These are phyloP conservation scores for Odontamblyopus lacepedii DNA, from an alignment of 2,797 vertebrate genomes.

Conservation along the genomic window DNA sequence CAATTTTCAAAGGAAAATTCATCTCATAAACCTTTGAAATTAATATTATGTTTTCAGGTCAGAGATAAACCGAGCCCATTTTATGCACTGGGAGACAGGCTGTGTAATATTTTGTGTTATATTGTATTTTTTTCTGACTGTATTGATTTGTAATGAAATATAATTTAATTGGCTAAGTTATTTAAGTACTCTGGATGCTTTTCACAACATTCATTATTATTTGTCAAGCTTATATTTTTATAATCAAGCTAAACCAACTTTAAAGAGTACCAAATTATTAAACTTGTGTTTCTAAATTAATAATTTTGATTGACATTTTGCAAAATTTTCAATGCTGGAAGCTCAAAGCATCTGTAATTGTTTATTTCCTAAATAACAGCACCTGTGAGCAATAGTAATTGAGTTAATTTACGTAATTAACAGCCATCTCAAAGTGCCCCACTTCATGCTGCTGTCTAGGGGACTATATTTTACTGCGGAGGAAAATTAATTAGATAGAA, in stretches of 20 bases:
- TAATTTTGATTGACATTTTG: slow-evolving; percentile 11
- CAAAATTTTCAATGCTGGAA: slow-evolving; percentile 3
- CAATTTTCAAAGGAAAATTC: slow-evolving; percentile 52
- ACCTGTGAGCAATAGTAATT: slow-evolving; percentile 16
- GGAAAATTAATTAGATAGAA: slow-evolving; percentile 19
- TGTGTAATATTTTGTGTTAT: background rate
- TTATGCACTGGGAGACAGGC: slow-evolving; percentile 22
- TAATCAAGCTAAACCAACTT: background rate
- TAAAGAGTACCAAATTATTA: background rate
- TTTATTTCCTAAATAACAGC: slow-evolving; percentile 25
- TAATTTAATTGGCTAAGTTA: background rate
- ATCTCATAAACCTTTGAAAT: slow-evolving; percentile 47
- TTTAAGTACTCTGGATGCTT: background rate
- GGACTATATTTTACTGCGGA: slow-evolving; percentile 42
- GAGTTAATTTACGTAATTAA: slow-evolving; percentile 20
- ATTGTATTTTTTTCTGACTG: background rate
- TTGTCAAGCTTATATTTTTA: background rate
- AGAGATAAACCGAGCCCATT: slow-evolving; percentile 16
- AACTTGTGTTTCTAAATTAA: slow-evolving; percentile 1
- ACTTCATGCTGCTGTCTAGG: slow-evolving; percentile 16
- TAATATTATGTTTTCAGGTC: slow-evolving; percentile 54
- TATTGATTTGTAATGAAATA: background rate
- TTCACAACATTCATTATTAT: background rate
- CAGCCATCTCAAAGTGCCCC: slow-evolving; percentile 12
- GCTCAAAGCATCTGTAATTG: slow-evolving; percentile 11